These are phyloP conservation scores for Bothrops jararaca DNA, from an alignment of 2,113 vertebrate genomes.

Conservation along the genomic window DNA sequence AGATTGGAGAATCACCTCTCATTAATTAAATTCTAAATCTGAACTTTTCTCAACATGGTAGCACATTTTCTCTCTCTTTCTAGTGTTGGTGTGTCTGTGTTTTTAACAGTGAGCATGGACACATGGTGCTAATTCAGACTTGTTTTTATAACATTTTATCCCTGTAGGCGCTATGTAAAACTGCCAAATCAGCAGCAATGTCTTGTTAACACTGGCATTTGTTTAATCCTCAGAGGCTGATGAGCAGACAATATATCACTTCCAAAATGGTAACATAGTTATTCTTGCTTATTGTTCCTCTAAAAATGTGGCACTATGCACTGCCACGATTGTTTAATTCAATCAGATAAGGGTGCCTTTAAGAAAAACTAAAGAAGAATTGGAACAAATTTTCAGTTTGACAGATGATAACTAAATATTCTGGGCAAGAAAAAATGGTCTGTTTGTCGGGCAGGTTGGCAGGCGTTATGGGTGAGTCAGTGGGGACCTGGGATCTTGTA, in stretches of 20 bases:
- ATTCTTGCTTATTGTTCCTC: conserved; percentile 8
- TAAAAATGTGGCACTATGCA: not conserved
- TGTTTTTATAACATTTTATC: not conserved
- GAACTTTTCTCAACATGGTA: not conserved
- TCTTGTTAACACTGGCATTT: conserved; percentile 25
- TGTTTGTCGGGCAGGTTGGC: not conserved
- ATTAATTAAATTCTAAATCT: conserved; percentile 26
- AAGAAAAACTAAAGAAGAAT: not conserved
- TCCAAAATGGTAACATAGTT: conserved; percentile 13
- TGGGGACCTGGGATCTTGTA: not conserved
- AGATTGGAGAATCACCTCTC: not conserved
- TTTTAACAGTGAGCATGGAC: not conserved
- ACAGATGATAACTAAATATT: not conserved
- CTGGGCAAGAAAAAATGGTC: not conserved
- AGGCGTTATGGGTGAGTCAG: not conserved
- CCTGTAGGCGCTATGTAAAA: conserved; percentile 20
- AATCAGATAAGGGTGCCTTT: not conserved
- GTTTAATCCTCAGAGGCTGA: conserved; percentile 20
- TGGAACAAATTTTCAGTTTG: not conserved
- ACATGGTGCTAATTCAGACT: not conserved
- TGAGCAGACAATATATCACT: conserved; percentile 10
- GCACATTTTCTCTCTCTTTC: not conserved
- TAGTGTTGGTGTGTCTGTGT: not conserved
- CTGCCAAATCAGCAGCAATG: conserved; percentile 24
- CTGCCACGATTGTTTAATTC: not conserved